A percentile compares a stretch with the other conserved stretches of the same genome.
Evolutionary conservation across 2,888 invertebrate species (phyloP).

Genomic region (Sinelater perroti): DNA sequence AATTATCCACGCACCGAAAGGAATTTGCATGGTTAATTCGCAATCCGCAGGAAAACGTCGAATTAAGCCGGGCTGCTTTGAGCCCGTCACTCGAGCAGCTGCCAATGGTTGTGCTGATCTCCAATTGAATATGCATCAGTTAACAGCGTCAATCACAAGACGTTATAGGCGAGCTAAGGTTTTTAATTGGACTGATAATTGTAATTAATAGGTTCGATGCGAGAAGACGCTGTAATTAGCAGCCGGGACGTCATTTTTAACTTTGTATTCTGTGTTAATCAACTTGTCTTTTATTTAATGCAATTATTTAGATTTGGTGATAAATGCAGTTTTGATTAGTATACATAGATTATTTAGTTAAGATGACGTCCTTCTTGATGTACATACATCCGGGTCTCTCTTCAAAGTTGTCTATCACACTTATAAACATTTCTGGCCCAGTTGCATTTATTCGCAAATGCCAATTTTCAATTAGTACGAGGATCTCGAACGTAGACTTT

Average conservation of each 20-base stretch:
- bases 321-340: too few relatives aligned
- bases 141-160: conserved; percentile 7
- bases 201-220: conserved; percentile 13
- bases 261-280: too few relatives aligned
- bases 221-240: conserved; percentile 8
- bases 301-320: too few relatives aligned
- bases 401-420: too few relatives aligned
- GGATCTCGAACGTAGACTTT: too few relatives aligned
- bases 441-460: too few relatives aligned
- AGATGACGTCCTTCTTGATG: too few relatives aligned
- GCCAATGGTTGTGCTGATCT: conserved; percentile 15
- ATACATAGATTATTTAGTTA: too few relatives aligned
- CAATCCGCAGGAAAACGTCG: conserved; percentile 15
- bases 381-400: too few relatives aligned
- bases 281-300: too few relatives aligned
- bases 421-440: too few relatives aligned
- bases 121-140: conserved; percentile 17
- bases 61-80: conserved; percentile 14
- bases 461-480: too few relatives aligned
- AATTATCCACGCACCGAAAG: conserved; percentile 21
- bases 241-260: conserved; percentile 12
- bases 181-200: conserved; percentile 12
- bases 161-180: background rate
- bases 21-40: conserved; percentile 22
- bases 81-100: conserved; percentile 9